These are phyloP conservation scores for Petaurus breviceps DNA, from an alignment of 2,113 vertebrate species.

Conservation along the genomic window DNA sequence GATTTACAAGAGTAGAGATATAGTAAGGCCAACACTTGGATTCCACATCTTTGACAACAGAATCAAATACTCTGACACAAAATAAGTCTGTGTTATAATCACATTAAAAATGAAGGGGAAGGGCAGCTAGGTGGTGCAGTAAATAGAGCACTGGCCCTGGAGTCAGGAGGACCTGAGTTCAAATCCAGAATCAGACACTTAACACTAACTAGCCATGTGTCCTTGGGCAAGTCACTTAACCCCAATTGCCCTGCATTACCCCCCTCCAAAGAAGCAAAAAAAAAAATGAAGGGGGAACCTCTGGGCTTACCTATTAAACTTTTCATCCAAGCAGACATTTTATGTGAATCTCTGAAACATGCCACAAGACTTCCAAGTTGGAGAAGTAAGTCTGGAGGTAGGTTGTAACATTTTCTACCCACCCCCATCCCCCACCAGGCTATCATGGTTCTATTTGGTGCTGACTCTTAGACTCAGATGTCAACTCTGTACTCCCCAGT, in stretches of 20 bases:
- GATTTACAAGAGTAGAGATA: neutral
- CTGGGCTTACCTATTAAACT: constrained; percentile 44
- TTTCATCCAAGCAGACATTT: constrained; percentile 15
- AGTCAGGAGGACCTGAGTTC: too few species aligned
- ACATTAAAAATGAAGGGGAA: neutral
- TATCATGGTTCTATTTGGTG: neutral
- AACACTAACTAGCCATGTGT: too few species aligned
- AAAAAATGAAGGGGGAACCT: neutral
- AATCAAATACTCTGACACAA: neutral
- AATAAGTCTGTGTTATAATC: neutral
- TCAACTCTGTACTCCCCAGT: neutral
- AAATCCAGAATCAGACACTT: too few species aligned
- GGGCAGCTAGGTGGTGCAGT: too few species aligned
- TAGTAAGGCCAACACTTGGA: neutral
- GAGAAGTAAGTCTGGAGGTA: constrained; percentile 51
- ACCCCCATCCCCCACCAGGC: neutral
- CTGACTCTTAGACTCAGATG: neutral
- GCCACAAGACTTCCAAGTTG: constrained; percentile 50
- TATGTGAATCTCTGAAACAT: constrained; percentile 62
- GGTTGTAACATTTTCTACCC: constrained; percentile 29
- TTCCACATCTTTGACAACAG: constrained; percentile 13
- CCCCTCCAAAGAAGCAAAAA: too few species aligned
- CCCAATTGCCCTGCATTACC: too few species aligned
- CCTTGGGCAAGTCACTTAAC: too few species aligned
- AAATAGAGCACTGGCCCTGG: too few species aligned